Percentiles rank a stretch among this genome's conserved stretches.
Conservation (phyloP, 1,140 invertebrate genomes). For the Caerostris extrusa region DNA sequence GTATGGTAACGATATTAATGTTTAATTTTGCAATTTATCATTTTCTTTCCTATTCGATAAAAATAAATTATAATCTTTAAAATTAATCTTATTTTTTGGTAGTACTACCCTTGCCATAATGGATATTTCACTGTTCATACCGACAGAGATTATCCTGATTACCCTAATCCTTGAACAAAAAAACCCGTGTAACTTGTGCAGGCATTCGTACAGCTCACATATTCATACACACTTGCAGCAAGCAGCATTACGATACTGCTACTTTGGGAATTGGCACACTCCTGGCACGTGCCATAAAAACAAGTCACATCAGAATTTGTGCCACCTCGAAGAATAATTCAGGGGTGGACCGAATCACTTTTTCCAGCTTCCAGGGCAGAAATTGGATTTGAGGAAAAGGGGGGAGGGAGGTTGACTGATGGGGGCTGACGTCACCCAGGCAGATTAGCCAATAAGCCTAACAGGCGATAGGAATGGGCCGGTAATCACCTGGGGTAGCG, state of each 20-base stretch:
- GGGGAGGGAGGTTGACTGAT: slow-evolving; percentile 34
- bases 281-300: slow-evolving; percentile 53
- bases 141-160: no score
- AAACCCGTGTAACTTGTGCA: neutral
- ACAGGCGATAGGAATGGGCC: slow-evolving; percentile 73
- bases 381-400: slow-evolving; percentile 66
- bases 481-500: slow-evolving; percentile 74
- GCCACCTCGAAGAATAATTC: slow-evolving; percentile 24
- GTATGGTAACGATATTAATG: no score
- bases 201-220: neutral
- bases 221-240: neutral
- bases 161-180: no score
- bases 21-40: no score
- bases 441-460: slow-evolving; percentile 77
- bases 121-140: no score
- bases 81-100: no score
- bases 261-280: slow-evolving; percentile 25
- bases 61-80: no score
- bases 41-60: no score
- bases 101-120: no score
- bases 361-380: slow-evolving; percentile 45
- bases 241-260: slow-evolving; percentile 55
- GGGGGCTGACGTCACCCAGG: slow-evolving; percentile 26
- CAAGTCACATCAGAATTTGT: neutral
- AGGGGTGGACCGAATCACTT: slow-evolving; percentile 15